Conservation (phyloP, 2,113 vertebrate genomes). For the Montifringilla adamsi region DNA sequence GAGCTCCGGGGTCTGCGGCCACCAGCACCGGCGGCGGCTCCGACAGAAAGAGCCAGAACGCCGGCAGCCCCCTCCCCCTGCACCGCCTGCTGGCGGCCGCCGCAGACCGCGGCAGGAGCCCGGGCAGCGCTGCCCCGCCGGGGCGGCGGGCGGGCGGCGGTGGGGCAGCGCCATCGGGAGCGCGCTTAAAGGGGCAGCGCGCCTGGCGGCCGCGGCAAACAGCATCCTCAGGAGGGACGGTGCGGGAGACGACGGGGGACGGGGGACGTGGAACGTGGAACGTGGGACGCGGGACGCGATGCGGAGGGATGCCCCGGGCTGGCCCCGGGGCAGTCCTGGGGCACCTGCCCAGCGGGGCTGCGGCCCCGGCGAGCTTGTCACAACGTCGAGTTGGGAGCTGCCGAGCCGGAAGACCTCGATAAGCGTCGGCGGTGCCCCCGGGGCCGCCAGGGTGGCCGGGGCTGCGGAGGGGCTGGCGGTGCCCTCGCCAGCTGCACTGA, state of each 20-base stretch:
- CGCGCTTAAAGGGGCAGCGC: conserved; percentile 67
- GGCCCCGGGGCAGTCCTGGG: not conserved
- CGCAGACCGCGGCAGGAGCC: not conserved
- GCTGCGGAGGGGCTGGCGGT: not conserved
- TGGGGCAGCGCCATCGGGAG: not conserved
- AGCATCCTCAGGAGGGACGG: not conserved
- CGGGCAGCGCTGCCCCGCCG: not conserved
- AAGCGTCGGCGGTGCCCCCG: not conserved
- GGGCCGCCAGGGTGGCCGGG: not conserved
- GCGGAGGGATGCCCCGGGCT: too few species aligned
- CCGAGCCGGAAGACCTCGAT: accelerated
- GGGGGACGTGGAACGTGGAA: accelerated
- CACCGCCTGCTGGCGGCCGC: conserved; percentile 24
- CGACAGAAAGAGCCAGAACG: conserved; percentile 7
- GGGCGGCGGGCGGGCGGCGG: not conserved
- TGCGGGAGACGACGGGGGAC: not conserved
- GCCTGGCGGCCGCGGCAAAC: not conserved
- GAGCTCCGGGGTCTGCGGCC: not conserved
- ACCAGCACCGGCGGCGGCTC: not conserved
- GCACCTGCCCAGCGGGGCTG: too few species aligned
- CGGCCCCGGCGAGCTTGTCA: not conserved
- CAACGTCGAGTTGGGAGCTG: not conserved
- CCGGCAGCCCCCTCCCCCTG: not conserved
- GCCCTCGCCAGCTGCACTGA: not conserved
- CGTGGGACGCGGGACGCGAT: accelerated